Evolutionary conservation across 1,140 invertebrate species (phyloP).

Genomic region (Battus philenor): DNA sequence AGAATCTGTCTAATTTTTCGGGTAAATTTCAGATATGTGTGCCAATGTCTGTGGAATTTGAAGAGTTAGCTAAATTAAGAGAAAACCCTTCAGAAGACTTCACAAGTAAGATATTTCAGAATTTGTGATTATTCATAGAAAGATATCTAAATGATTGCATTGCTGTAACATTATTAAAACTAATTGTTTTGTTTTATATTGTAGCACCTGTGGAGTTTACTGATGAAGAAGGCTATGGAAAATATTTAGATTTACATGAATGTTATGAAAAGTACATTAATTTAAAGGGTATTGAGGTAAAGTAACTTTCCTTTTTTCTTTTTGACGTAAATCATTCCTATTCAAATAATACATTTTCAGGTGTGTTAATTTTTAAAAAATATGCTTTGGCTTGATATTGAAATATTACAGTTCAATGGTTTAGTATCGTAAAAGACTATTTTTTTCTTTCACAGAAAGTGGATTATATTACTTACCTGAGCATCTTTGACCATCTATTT

Average conservation of each 20-base stretch:
- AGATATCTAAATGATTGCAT: neutral
- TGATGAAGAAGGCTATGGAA: conserved; percentile 99
- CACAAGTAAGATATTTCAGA: conserved; percentile 42
- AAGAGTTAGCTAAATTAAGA: conserved; percentile 92
- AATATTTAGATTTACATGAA: conserved; percentile 98
- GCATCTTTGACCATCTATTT: conserved; percentile 96
- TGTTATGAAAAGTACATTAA: conserved; percentile 98
- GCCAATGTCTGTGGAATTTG: conserved; percentile 98
- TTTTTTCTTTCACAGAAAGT: conserved; percentile 85
- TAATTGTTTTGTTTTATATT: conserved; percentile 17
- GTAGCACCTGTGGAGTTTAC: conserved; percentile 95
- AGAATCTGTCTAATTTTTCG: too few species aligned
- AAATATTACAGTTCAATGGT: too few species aligned
- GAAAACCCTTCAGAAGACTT: conserved; percentile 91
- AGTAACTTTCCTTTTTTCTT: conserved; percentile 15
- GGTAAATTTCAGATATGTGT: conserved; percentile 86
- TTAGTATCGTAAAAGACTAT: too few species aligned
- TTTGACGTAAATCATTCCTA: too few species aligned
- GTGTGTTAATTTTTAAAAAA: too few species aligned
- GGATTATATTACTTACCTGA: conserved; percentile 97
- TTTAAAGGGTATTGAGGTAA: conserved; percentile 95
- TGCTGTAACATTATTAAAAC: neutral
- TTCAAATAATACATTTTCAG: too few species aligned
- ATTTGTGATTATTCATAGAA: neutral
- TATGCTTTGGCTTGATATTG: too few species aligned